Evolutionary conservation across 1,140 invertebrate species (phyloP).

Genomic region (Ladona fulva): DNA sequence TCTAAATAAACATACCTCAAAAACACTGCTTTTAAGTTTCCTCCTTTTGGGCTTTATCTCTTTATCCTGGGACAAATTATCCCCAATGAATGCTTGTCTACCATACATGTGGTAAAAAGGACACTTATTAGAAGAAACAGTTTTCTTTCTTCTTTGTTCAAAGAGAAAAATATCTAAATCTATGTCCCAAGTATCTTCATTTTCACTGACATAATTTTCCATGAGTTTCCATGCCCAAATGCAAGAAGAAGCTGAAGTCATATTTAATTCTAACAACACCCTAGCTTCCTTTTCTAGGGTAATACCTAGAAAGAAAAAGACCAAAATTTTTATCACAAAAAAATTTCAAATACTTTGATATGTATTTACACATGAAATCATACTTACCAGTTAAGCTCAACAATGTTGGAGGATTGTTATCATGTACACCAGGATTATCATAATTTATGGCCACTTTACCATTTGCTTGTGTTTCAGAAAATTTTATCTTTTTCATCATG

Average conservation of each 20-base stretch:
- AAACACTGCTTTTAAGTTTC: constrained; percentile 21
- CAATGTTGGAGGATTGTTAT: too few species aligned
- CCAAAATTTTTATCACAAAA: too few species aligned
- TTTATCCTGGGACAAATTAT: constrained; percentile 26
- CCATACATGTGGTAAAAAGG: background rate
- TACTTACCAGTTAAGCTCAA: too few species aligned
- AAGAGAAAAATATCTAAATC: background rate
- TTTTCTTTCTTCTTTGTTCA: background rate
- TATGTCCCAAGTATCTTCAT: background rate
- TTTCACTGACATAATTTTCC: background rate
- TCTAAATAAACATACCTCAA: constrained; percentile 15
- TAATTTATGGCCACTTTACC: too few species aligned
- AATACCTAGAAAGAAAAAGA: too few species aligned
- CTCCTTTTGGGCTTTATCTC: constrained; percentile 26
- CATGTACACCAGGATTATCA: too few species aligned
- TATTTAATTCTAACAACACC: too few species aligned
- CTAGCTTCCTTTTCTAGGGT: too few species aligned
- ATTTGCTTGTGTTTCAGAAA: too few species aligned
- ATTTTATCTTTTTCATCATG: too few species aligned
- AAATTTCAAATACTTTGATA: too few species aligned
- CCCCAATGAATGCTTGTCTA: background rate
- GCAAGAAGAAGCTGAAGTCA: background rate
- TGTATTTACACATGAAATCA: too few species aligned
- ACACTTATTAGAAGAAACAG: background rate
- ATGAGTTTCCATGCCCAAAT: background rate